Evolutionary conservation across 1,140 invertebrate species (phyloP).

Genomic region (Dryas iulia): DNA sequence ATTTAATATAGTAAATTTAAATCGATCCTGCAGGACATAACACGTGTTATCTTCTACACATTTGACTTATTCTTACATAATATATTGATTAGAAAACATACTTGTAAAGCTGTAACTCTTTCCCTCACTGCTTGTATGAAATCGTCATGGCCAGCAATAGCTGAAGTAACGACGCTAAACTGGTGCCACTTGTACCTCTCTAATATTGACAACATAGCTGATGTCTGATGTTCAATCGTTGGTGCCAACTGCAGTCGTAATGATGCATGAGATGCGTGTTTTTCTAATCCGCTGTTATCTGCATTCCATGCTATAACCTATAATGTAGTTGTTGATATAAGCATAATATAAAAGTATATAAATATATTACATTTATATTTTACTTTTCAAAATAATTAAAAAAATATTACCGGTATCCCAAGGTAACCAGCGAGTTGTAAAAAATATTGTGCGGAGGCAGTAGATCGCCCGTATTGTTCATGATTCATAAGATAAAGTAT

Average conservation of each 20-base stretch:
- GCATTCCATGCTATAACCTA: conserved; percentile 97
- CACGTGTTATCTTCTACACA: not conserved
- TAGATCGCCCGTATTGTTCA: conserved; percentile 92
- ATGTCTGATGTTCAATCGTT: conserved; percentile 95
- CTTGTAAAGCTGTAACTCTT: conserved; percentile 89
- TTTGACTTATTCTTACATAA: not conserved
- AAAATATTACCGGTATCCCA: conserved; percentile 76
- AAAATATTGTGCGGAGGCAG: conserved; percentile 96
- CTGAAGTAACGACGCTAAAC: conserved; percentile 95
- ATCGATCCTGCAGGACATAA: conserved; percentile 84
- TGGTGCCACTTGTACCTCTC: conserved; percentile 98
- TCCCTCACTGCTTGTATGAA: conserved; percentile 96
- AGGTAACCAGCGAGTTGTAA: conserved; percentile 93
- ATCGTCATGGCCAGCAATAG: conserved; percentile 96
- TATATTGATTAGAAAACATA: conserved; percentile 36
- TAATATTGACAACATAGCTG: conserved; percentile 95
- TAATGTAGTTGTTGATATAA: not conserved
- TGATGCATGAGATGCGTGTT: conserved; percentile 90
- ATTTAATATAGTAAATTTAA: conserved; percentile 94
- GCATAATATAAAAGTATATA: too few relatives aligned
- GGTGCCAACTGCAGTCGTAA: conserved; percentile 95
- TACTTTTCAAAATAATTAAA: not conserved
- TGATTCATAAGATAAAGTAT: conserved; percentile 97
- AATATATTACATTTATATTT: not conserved
- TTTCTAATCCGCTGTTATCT: conserved; percentile 92